Base-by-base conservation (phyloP, 2,113 vertebrate genomes). In the Mobula hypostoma region DNA sequence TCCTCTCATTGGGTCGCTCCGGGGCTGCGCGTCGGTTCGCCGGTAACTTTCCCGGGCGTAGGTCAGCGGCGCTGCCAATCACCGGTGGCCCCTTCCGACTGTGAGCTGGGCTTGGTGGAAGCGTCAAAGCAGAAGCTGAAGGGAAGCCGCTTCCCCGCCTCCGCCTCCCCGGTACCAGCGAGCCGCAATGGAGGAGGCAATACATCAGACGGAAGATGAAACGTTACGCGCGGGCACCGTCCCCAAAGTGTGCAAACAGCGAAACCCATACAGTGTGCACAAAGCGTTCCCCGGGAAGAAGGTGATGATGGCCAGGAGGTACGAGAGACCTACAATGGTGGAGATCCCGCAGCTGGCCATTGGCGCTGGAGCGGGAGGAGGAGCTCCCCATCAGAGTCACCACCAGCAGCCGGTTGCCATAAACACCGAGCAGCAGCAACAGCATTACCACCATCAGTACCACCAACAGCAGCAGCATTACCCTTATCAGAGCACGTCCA, bases 311-410 rank as follows among this genome's bases (percentile, higher is more conserved):
- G 96, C 95, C 95, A 98, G 96, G 97, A 98, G 98, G 96, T 98
- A 97, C 95, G 98, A 98, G 95, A 96, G 98, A 97, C 97, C 98
- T 96, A 97, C 98, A 94, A 97, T 98, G 97, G 96, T 98, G 95
- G 98, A 98, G 96, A 96, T 98, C 95, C 98, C 98, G 95, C 97
- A 97, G 95, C 97, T 97, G 94, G 97, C 97, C 94, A 97, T 97
- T 95, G 97, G 95, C 80, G 96, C 95, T 85, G 96, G 96, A 94
- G 96, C 96, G 94, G 96, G 96, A 94, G 96, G 96, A 95, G 95
- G 95, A 94, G 95, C 96, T 78, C 96, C 96, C 83, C 95, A 95
- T 94, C 96, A 96, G 93, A 94, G 94, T 77, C 95, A 95, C 61
- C 96, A 95, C 78, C 90, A 93, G 4, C 68, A 66, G 32, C 90